These are phyloP conservation scores for Nibea coibor DNA, from an alignment of 2,113 vertebrate genomes.

Conservation along the genomic window DNA sequence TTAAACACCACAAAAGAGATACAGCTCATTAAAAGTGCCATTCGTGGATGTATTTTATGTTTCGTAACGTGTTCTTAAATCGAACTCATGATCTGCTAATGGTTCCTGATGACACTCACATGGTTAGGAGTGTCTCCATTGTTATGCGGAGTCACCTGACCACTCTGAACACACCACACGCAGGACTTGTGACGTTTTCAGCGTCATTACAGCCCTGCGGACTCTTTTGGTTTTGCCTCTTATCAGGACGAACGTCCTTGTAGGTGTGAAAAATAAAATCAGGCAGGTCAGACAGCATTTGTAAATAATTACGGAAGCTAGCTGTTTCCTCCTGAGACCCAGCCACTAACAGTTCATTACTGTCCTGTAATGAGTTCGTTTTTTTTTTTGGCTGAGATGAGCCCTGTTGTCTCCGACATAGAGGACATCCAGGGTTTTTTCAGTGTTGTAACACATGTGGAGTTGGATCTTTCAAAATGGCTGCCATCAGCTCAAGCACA, in stretches of 20 bases:
- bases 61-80: not conserved
- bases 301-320: constrained; percentile 4
- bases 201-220: constrained; percentile 1
- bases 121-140: constrained; percentile 27
- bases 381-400: constrained; percentile 9
- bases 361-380: not conserved
- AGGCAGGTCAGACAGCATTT: constrained; percentile 39
- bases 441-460: constrained; percentile 27
- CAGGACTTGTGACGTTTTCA: constrained; percentile 1
- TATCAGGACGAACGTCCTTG: not conserved
- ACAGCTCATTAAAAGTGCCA: too few relatives aligned
- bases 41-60: not conserved
- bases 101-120: constrained; percentile 18
- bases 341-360: not conserved
- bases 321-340: constrained; percentile 41
- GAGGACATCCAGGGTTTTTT: constrained; percentile 25
- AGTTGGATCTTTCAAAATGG: not conserved
- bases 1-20: too few relatives aligned
- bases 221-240: not conserved
- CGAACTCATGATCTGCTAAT: not conserved
- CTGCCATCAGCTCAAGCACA: not conserved
- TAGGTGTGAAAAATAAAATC: constrained; percentile 30
- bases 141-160: constrained; percentile 34
- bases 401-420: not conserved
- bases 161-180: constrained; percentile 12